These are phyloP conservation scores for Dipodomys merriami DNA, from an alignment of 2,113 vertebrate species.

Conservation along the genomic window DNA sequence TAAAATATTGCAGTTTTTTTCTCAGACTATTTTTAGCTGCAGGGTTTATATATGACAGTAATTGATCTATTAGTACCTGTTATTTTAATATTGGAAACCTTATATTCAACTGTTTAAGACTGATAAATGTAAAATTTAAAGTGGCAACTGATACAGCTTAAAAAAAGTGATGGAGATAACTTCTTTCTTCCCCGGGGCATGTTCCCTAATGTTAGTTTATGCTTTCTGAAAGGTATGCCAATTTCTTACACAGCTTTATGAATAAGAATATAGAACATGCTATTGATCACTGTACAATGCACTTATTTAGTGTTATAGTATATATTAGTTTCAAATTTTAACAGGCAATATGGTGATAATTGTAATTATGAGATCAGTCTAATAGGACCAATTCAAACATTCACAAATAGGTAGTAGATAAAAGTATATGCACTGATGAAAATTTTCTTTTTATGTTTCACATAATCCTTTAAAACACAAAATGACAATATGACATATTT, in stretches of 20 bases:
- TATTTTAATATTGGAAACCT: neutral
- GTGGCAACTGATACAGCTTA: neutral
- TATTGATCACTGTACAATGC: neutral
- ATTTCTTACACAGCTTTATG: neutral
- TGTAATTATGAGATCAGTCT: neutral
- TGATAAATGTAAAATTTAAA: constrained; percentile 25
- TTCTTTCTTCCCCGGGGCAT: neutral
- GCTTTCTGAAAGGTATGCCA: neutral
- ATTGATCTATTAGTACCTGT: neutral
- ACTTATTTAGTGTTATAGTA: neutral
- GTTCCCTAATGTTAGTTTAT: neutral
- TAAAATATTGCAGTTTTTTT: neutral
- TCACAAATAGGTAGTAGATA: neutral
- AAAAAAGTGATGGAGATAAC: neutral
- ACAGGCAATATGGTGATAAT: neutral
- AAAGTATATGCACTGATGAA: neutral
- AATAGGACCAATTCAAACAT: neutral
- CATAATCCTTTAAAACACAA: neutral
- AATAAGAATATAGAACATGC: neutral
- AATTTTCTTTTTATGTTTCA: neutral
- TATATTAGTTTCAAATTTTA: neutral
- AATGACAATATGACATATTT: neutral
- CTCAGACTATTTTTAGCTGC: neutral
- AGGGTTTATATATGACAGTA: constrained; percentile 8
- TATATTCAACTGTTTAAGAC: neutral